Base-by-base conservation (phyloP, 2,888 invertebrate species). In the Apamea anceps region DNA sequence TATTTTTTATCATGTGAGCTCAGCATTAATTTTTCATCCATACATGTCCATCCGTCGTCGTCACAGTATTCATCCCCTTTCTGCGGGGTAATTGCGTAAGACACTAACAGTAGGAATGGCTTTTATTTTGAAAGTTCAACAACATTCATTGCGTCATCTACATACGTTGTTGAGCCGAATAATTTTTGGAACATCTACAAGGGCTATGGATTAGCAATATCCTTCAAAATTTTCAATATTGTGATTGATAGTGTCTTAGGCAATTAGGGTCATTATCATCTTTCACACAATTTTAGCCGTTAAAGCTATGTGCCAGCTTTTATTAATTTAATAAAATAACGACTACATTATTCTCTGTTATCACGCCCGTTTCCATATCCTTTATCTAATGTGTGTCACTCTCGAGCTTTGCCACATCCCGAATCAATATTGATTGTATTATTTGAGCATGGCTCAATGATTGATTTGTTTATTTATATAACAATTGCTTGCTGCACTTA, bases 351-450 rank as follows among this genome's bases (percentile, higher is more conserved):
- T 45, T 42, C 15, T 42, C 37, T 8, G 67, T n/a, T 15, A 25
- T 42, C 15, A n/a, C 7, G 4, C 25, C 54, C 2, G 0, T 12
- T 67, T 8, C 21, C 21, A 45, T 54, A 25, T 51, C 15, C 15
- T 62, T 57, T n/a, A n/a, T 21, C 28, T 12, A 15, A 0, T 4
- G n/a, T 12, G 1, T n/a, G 7, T 65, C 42, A 72, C 18, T 68
- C 6, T 28, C n/a, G 18, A 67, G 48, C 60, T 60, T 21, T 76
- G 37, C 37, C 18, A 71, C 15, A 60, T 15, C 37, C 6, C 21
- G 25, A 63, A 82, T 25, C 10, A 54, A 62, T 45, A 68, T 8
- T 54, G 21, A 62, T n/a, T 73, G 37, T 48, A 48, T 48, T 48
- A 48, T 48, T 48, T 15, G 48, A 48, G 13, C 13, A 48, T 45